Evolutionary conservation across 2,888 invertebrate genomes (phyloP).

Genomic region (Scaptomyza flava): DNA sequence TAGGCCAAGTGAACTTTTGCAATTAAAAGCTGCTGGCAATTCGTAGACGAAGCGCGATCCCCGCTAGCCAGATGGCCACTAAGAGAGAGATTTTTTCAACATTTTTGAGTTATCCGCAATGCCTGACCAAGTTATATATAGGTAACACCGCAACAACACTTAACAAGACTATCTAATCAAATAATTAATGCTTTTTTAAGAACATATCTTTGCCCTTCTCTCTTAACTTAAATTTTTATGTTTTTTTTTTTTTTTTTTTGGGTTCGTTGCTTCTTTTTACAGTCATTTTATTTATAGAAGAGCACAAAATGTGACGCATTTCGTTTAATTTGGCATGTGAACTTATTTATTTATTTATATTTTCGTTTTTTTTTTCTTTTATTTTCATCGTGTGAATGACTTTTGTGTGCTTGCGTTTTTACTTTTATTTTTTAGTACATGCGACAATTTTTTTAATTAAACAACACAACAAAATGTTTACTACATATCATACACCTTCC

Average conservation of each 20-base stretch:
- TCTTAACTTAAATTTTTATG: conserved; percentile 12
- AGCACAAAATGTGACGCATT: conserved; percentile 64
- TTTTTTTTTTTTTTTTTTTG: conserved; percentile 32
- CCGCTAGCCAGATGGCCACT: conserved; percentile 54
- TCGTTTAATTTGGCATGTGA: conserved; percentile 56
- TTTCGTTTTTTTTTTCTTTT: conserved; percentile 23
- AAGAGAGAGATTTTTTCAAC: neutral
- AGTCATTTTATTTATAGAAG: conserved; percentile 58
- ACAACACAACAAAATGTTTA: conserved; percentile 1
- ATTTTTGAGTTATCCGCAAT: conserved; percentile 52
- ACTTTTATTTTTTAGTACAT: conserved; percentile 41
- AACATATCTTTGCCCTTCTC: conserved; percentile 57
- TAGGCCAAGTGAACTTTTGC: conserved; percentile 62
- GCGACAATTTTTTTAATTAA: conserved; percentile 46
- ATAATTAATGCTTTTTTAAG: conserved; percentile 57
- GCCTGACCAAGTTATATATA: conserved; percentile 21
- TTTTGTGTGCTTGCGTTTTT: conserved; percentile 24
- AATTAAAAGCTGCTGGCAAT: conserved; percentile 50
- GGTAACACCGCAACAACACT: neutral
- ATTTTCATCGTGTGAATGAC: conserved; percentile 51
- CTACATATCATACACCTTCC: conserved; percentile 31
- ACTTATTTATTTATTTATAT: conserved; percentile 49
- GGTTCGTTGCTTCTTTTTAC: conserved; percentile 36
- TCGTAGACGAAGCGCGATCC: conserved; percentile 38
- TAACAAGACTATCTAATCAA: conserved; percentile 46